Base-by-base conservation (phyloP, 2,888 invertebrate genomes). In the Lasioglossum leucozonium region DNA sequence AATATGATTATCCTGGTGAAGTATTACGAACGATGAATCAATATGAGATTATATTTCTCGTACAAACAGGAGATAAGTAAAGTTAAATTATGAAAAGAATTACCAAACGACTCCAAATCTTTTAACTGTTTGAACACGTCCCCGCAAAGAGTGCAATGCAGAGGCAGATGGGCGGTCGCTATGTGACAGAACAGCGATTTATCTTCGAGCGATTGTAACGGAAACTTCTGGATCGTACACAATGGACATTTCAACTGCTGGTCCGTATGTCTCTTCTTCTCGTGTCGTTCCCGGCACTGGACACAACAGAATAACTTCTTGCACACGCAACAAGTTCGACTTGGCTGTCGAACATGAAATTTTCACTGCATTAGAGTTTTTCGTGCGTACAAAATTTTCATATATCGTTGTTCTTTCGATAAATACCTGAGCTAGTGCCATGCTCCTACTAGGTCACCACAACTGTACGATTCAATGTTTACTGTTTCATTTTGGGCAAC, bases 291-390 rank as follows among this genome's bases (percentile, higher is more conserved):
- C 55, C 93, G 91, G 80, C 94, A 94, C 22, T 89, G 87, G 0
- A 51, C 86, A 71, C 94, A 94, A 81, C 94, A 94, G 79, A 94
- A 94, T 0, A 92, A 74, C 72, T 94, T 93, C 47, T 89, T 89
- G 82, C 94, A 94, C 55, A 90, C 84, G 67, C 89, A 91, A 84
- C 94, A 94, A 58, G 42, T 30, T 13, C 90, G 91, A 76, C 89
- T 91, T 13, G 90, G 83, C 92, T 92, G 86, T 77, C 42, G 79
- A 82, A 85, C 16, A 30, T 34, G 34, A 69, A 55, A 85, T 1
- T 77, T 76, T 69, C 72, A 65, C 40, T 34, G 30, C 26, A 13
- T 72, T 51, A 18, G 30, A 40, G 10, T 72, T 42, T n/a, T 10
- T 16, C 22, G 30, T n/a, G 18, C 13, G 22, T 18, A 4, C 34